Conservation (phyloP, 1,140 invertebrate species). For the Solenopsis invicta region DNA sequence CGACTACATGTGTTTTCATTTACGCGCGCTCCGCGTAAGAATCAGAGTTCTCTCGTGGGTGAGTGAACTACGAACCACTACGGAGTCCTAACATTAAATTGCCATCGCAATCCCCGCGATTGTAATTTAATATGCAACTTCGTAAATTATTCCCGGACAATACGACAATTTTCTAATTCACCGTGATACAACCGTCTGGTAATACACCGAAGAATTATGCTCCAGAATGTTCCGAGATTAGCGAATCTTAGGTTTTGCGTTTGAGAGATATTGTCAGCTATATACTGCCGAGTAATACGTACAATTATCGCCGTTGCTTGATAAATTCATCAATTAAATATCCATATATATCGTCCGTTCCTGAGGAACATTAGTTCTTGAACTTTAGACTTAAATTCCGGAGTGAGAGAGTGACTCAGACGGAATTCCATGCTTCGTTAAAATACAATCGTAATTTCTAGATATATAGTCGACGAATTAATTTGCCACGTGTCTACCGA, state of each 20-base stretch:
- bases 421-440: not conserved
- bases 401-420: not conserved
- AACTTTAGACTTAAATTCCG: constrained; percentile 13
- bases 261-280: constrained; percentile 23
- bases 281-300: not conserved
- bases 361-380: constrained; percentile 20
- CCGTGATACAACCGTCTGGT: not conserved
- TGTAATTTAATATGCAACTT: constrained; percentile 3
- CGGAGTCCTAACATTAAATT: constrained; percentile 12
- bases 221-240: not conserved
- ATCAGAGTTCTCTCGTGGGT: not conserved
- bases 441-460: constrained; percentile 31
- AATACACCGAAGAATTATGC: not conserved
- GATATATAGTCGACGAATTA: constrained; percentile 42
- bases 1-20: constrained; percentile 30
- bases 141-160: not conserved
- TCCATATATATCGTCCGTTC: not conserved
- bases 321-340: constrained; percentile 28
- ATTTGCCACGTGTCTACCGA: constrained; percentile 22
- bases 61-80: not conserved
- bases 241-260: constrained; percentile 6
- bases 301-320: constrained; percentile 7
- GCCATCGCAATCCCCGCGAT: not conserved
- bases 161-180: not conserved
- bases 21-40: constrained; percentile 29